phyloP scores from a whole-genome alignment of 1,140 invertebrate species.

The Oryzaephilus surinamensis region DNA sequence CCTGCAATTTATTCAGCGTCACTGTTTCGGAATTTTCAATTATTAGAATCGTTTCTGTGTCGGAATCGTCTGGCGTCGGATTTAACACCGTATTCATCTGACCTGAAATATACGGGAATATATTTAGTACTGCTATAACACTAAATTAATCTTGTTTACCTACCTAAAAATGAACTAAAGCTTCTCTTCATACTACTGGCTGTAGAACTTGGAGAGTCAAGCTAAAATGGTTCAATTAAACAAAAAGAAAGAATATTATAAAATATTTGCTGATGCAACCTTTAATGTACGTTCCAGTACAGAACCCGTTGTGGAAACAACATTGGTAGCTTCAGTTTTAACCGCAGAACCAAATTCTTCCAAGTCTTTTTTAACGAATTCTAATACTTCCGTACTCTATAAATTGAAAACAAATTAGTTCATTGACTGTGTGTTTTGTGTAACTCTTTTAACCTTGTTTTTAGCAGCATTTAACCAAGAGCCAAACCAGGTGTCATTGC shows the following conservation, averaged over 20 bases:
- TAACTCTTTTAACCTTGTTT: slow-evolving; percentile 27
- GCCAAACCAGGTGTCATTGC: slow-evolving; percentile 29
- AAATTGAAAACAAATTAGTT: slow-evolving; percentile 19
- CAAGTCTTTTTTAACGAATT: slow-evolving; percentile 66
- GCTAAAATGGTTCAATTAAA: slow-evolving; percentile 38
- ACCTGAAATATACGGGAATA: too few relatives aligned
- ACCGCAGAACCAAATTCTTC: slow-evolving; percentile 61
- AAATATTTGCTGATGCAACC: slow-evolving; percentile 41
- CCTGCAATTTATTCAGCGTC: slow-evolving; percentile 41
- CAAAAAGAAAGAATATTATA: not conserved
- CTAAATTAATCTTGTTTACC: slow-evolving; percentile 26
- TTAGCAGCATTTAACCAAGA: slow-evolving; percentile 35
- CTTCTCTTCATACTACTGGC: slow-evolving; percentile 59
- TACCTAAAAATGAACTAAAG: slow-evolving; percentile 54
- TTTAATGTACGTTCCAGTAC: slow-evolving; percentile 57
- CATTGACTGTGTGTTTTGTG: not conserved
- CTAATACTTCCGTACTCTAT: slow-evolving; percentile 58
- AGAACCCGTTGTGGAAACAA: slow-evolving; percentile 49
- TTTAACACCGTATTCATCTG: slow-evolving; percentile 56
- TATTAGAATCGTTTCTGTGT: slow-evolving; percentile 52
- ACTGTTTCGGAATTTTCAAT: slow-evolving; percentile 46
- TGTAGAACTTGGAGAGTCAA: slow-evolving; percentile 56
- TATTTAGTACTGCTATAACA: not conserved
- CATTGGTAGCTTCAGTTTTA: slow-evolving; percentile 54
- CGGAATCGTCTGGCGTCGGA: slow-evolving; percentile 57